Base-by-base conservation (phyloP, 2,797 vertebrate species). In the Centroberyx gerrardi region DNA sequence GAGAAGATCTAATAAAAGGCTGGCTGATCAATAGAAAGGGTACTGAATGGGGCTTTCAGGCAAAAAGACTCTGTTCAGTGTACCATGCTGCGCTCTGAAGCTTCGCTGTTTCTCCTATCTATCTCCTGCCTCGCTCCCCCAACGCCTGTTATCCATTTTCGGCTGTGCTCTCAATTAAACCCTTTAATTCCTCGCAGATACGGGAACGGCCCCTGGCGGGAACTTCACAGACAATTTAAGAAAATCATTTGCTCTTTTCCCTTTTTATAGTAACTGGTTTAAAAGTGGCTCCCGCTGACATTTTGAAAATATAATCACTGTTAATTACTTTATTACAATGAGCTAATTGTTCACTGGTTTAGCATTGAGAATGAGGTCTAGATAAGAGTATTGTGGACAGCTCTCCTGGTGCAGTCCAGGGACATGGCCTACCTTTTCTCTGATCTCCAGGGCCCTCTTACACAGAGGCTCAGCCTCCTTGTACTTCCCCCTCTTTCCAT, bases 401-500 rank as follows among this genome's bases (percentile, higher is more conserved):
- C 18, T 62, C 44, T 54, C 4, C 17, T 62, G 76, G 29, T 74
- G 81, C 28, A 64, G 38, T 62, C 69, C 42, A 68, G 87, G 77
- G 78, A 85, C 60, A 6, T 75, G 68, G 44, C 38, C 81, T 93
- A 98, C 98, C 97, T 98, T 99, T 90, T 99, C 98, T 88, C 98
- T 96, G 88, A 99, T 99, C 93, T 99, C 98, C 94, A 99, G 92
- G 2, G 98, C 98, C 81, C 98, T 95, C 92, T 99, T 99, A 80
- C 98, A 99, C 85, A 99, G 92, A 0, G 98, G 98, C 85, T 99
- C 98, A 0, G 98, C 98, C 83, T 99, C 98, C 91, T 97, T 97
- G 92, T 99, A 99, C 88, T 99, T 99, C 5, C 97, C 98, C 62
- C 98, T 96, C 92, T 99, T 99, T 73, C 98, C 98, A 0, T 99